Conservation (phyloP, 1,140 invertebrate species). For the Drosophila lacertosa region DNA sequence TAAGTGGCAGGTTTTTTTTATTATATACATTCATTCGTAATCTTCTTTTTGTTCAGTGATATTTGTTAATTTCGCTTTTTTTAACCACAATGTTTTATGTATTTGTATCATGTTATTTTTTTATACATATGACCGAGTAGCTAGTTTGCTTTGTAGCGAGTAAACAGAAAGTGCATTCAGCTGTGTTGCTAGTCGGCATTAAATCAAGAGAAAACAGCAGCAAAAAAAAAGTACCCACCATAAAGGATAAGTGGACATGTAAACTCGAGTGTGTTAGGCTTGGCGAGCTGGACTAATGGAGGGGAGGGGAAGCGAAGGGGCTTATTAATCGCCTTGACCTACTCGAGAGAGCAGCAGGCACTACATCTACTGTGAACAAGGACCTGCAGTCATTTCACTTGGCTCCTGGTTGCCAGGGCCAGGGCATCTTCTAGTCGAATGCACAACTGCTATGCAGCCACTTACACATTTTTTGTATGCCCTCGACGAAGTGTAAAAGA, state of each 20-base stretch:
- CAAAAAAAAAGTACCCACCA: no score
- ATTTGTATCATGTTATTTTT: no score
- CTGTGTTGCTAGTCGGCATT: no score
- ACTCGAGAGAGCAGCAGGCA: not conserved
- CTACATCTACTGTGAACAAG: not conserved
- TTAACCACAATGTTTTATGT: no score
- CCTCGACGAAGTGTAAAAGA: no score
- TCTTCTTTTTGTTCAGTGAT: no score
- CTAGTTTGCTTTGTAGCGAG: no score
- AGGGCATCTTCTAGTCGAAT: conserved; percentile 35
- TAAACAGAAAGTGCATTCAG: not conserved
- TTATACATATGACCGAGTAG: no score
- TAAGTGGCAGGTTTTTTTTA: not conserved
- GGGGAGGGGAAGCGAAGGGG: not conserved
- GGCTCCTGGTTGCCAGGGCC: conserved; percentile 3
- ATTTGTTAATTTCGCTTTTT: no score
- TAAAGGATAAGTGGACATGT: conserved; percentile 6
- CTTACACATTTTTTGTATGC: not conserved
- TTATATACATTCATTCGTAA: not conserved
- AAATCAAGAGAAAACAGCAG: no score
- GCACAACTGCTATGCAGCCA: conserved; percentile 12
- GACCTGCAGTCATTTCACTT: conserved; percentile 1
- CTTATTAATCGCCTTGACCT: conserved; percentile 11
- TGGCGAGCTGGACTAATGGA: not conserved
- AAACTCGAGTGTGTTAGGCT: not conserved